Percentiles rank a stretch among this genome's conserved stretches.
Conservation (phyloP, 2,888 invertebrate species). For the Acrobasis consociella region DNA sequence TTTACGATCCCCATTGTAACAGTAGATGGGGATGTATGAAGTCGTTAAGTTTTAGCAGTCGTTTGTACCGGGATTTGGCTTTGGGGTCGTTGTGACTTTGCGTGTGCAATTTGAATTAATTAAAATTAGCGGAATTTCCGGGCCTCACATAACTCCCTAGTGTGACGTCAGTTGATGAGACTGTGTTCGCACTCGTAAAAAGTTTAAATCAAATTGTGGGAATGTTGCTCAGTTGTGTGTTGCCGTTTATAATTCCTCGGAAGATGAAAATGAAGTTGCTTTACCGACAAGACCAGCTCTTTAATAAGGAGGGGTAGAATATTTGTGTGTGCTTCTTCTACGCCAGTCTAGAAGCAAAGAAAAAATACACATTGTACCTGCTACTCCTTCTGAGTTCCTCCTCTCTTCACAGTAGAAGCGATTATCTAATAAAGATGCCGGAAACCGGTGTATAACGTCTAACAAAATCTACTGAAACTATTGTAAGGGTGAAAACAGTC, state of each 20-base stretch:
- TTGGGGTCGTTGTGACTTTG: slow-evolving; percentile 54
- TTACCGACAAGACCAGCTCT: too few species aligned
- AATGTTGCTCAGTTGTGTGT: slow-evolving; percentile 18
- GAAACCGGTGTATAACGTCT: too few species aligned
- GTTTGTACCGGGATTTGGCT: slow-evolving; percentile 62
- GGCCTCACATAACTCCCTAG: slow-evolving; percentile 50
- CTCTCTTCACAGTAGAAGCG: too few species aligned
- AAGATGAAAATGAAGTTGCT: background rate
- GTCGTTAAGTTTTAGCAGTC: slow-evolving; percentile 75
- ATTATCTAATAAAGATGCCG: too few species aligned
- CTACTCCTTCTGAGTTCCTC: too few species aligned
- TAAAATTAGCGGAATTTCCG: slow-evolving; percentile 65
- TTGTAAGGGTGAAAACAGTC: too few species aligned
- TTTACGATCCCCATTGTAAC: slow-evolving; percentile 73
- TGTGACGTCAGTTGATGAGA: slow-evolving; percentile 50
- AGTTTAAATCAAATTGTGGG: slow-evolving; percentile 51
- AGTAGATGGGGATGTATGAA: slow-evolving; percentile 68
- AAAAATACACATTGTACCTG: too few species aligned
- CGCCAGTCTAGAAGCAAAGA: too few species aligned
- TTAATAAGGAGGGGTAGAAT: too few species aligned
- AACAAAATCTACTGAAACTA: too few species aligned
- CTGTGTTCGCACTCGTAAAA: slow-evolving; percentile 54
- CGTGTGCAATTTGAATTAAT: slow-evolving; percentile 66
- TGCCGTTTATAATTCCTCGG: slow-evolving; percentile 1
- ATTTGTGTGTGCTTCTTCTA: too few species aligned